Conservation (phyloP, 2,113 vertebrate species). For the Symphodus melops region DNA sequence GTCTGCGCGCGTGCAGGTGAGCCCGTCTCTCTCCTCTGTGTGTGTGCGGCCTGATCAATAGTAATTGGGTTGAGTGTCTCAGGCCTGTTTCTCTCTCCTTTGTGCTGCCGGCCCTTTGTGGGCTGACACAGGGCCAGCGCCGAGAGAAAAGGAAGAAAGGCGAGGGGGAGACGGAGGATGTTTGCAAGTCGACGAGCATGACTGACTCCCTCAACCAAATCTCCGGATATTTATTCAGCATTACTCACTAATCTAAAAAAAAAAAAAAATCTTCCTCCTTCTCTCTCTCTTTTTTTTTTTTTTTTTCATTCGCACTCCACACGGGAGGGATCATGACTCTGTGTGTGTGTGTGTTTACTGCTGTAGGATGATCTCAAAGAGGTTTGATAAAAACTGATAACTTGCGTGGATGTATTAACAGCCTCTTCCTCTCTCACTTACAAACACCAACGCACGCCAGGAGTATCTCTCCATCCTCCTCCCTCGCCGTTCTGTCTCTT, state of each 20-base stretch:
- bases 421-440: conserved; percentile 42
- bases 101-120: conserved; percentile 72
- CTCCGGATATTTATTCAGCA: conserved; percentile 83
- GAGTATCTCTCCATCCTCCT: conserved; percentile 57
- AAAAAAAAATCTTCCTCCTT: conserved; percentile 67
- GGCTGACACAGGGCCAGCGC: conserved; percentile 55
- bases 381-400: conserved; percentile 43
- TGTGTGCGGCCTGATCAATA: conserved; percentile 78
- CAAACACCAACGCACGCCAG: conserved; percentile 39
- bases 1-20: conserved; percentile 52
- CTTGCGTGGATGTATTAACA: conserved; percentile 48
- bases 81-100: conserved; percentile 74
- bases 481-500: conserved; percentile 51
- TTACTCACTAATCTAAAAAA: conserved; percentile 79
- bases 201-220: conserved; percentile 78
- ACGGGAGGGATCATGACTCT: conserved; percentile 21
- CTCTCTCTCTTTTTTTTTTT: conserved; percentile 50
- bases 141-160: conserved; percentile 51
- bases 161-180: conserved; percentile 65
- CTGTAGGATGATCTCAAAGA: conserved; percentile 42
- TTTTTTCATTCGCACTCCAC: conserved; percentile 50
- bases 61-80: conserved; percentile 81
- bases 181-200: conserved; percentile 82
- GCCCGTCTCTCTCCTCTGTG: conserved; percentile 54
- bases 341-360: not conserved